A percentile compares a stretch with the other conserved stretches of the same genome.
These are phyloP conservation scores for Ophioninae sp. DNA, from an alignment of 2,888 invertebrate genomes.

Conservation along the genomic window DNA sequence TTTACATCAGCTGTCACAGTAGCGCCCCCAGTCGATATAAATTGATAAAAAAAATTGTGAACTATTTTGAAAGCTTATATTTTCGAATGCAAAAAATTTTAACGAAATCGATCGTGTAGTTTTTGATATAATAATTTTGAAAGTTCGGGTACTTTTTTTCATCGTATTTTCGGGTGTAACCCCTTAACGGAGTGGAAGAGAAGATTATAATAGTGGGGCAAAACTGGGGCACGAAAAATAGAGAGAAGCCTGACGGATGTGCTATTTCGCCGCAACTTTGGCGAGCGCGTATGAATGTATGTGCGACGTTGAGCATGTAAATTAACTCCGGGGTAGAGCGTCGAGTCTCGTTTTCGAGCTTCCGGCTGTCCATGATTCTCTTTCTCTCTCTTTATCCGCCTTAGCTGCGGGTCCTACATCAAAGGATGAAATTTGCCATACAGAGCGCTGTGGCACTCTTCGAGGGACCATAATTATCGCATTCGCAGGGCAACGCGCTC, in stretches of 20 bases:
- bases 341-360: constrained; percentile 10
- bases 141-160: too few relatives aligned
- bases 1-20: too few relatives aligned
- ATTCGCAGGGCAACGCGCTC: constrained; percentile 68
- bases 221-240: not conserved
- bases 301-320: not conserved
- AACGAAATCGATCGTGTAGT: too few relatives aligned
- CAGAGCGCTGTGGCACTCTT: constrained; percentile 21
- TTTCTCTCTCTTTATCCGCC: constrained; percentile 2
- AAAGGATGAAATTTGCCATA: constrained; percentile 69
- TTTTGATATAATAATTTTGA: too few relatives aligned
- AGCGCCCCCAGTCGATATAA: too few relatives aligned
- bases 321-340: not conserved
- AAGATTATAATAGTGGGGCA: not conserved
- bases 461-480: constrained; percentile 78
- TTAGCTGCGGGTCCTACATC: constrained; percentile 66
- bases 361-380: constrained; percentile 8
- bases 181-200: not conserved
- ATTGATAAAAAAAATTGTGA: too few relatives aligned
- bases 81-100: too few relatives aligned
- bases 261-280: not conserved
- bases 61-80: too few relatives aligned
- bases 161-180: too few relatives aligned
- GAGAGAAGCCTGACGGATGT: not conserved
- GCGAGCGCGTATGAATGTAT: not conserved